phyloP scores from a whole-genome alignment of 2,113 vertebrate genomes.

The Stigmatopora nigra region DNA sequence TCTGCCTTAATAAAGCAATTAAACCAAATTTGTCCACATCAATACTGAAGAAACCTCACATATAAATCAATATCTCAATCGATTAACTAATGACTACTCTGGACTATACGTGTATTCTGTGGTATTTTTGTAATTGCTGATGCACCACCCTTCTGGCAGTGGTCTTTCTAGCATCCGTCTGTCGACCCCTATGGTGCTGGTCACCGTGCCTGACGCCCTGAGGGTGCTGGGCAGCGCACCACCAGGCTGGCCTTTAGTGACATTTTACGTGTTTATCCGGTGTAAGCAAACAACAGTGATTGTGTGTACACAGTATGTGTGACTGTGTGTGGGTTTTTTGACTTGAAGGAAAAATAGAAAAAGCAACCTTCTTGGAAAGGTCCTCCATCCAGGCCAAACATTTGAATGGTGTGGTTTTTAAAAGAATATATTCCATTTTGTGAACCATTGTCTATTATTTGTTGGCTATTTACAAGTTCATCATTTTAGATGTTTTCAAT shows the following conservation, averaged over 20 bases:
- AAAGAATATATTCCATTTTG: neutral
- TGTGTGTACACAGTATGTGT: conserved; percentile 5
- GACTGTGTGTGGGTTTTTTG: conserved; percentile 18
- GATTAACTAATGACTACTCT: neutral
- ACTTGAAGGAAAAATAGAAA: conserved; percentile 12
- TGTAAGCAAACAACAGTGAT: conserved; percentile 41
- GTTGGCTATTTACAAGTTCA: neutral
- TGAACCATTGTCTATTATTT: neutral
- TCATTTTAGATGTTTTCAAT: neutral
- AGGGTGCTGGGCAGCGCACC: conserved; percentile 50
- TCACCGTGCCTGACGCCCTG: conserved; percentile 39
- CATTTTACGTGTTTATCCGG: conserved; percentile 58
- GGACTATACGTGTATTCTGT: neutral
- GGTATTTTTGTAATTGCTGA: neutral
- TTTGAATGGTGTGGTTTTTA: neutral
- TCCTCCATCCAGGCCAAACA: neutral
- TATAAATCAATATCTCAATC: neutral
- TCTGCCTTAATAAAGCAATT: neutral
- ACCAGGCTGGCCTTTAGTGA: conserved; percentile 71
- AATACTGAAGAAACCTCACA: neutral
- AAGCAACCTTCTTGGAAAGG: neutral
- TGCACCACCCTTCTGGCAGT: conserved; percentile 8
- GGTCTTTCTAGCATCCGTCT: neutral
- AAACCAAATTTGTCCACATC: neutral
- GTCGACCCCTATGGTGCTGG: neutral